Evolutionary conservation across 1,140 invertebrate species (phyloP).

Genomic region (Drosophila rhopaloa): DNA sequence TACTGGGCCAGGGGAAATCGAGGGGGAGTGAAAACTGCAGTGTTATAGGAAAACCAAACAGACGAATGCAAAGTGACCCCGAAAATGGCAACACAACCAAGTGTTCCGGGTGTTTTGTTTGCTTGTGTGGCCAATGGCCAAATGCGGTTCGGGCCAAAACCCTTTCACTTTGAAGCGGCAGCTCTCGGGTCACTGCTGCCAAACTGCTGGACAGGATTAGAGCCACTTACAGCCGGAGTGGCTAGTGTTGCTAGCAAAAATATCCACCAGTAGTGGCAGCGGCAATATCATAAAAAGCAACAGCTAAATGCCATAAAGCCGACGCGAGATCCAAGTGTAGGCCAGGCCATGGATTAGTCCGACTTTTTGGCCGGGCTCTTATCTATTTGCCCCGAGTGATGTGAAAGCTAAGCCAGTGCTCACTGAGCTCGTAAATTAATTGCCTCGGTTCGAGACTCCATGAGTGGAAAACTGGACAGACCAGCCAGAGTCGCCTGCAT

Average conservation of each 20-base stretch:
- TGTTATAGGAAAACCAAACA: slow-evolving; percentile 64
- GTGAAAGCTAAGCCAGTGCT: slow-evolving; percentile 65
- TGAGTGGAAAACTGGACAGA: slow-evolving; percentile 39
- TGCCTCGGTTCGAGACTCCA: slow-evolving; percentile 36
- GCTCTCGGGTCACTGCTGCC: slow-evolving; percentile 66
- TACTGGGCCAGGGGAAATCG: not conserved
- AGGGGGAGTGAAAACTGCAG: slow-evolving; percentile 14
- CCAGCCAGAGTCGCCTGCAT: slow-evolving; percentile 37
- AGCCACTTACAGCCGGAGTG: slow-evolving; percentile 53
- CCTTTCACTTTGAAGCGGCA: slow-evolving; percentile 77
- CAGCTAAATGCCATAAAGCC: slow-evolving; percentile 70
- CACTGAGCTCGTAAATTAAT: slow-evolving; percentile 79
- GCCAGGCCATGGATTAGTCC: slow-evolving; percentile 37
- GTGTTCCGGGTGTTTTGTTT: slow-evolving; percentile 27
- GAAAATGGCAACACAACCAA: slow-evolving; percentile 27
- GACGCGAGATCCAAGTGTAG: slow-evolving; percentile 49
- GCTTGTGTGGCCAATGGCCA: slow-evolving; percentile 50
- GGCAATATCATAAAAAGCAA: slow-evolving; percentile 69
- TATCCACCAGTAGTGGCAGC: slow-evolving; percentile 18
- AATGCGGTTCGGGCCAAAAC: slow-evolving; percentile 55
- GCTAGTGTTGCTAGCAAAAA: slow-evolving; percentile 3
- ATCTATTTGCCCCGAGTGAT: slow-evolving; percentile 57
- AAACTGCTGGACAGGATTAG: slow-evolving; percentile 74
- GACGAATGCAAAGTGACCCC: slow-evolving; percentile 68
- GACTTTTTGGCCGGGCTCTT: slow-evolving; percentile 51